Evolutionary conservation across 1,140 invertebrate species (phyloP), one percentile per base, ranked within the genome.

Genomic region (Ephestia elutella): DNA sequence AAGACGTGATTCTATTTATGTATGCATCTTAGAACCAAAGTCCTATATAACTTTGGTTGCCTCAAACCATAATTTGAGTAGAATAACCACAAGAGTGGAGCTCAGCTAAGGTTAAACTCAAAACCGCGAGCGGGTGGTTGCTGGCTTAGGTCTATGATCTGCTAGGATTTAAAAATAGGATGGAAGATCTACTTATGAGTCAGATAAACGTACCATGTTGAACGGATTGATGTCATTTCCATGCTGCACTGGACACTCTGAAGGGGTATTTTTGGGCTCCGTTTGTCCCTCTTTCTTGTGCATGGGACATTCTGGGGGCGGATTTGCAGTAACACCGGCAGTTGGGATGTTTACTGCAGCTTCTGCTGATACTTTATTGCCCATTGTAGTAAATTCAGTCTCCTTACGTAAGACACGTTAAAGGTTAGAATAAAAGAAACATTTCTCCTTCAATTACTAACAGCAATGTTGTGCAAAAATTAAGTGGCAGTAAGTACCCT

Each of bases 251-350:
- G 93, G 93, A 77, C 93, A 95, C 78, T 93, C 93, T 0, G 91
- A 92, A 9, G 68, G 65, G 59, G 66, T 60, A 15, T 8, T 44
- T 59, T 63, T 59, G 60, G 80, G 70, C 58, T 66, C 71, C 62
- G 65, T 59, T 66, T 72, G 56, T 20, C 60, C 35, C 15, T 55
- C 57, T 63, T 87, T 91, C 60, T 92, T 90, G 71, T 95, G 94
- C 92, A 95, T 94, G 7, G 94, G 93, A 80, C 94, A 95, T 89
- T 94, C 93, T 25, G 92, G 90, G 38, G 93, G 93, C 10, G 72
- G 91, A 85, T 78, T 90, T 62, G 21, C 74, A 78, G 68, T 81
- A 38, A 58, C 75, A 49, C 62, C 74, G 69, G 63, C 71, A 62
- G 56, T 70, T 57, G 60, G 65, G 66, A 73, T 81, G 49, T 66